These are phyloP conservation scores for Heliothis virescens DNA, from an alignment of 1,140 invertebrate genomes.

Conservation along the genomic window DNA sequence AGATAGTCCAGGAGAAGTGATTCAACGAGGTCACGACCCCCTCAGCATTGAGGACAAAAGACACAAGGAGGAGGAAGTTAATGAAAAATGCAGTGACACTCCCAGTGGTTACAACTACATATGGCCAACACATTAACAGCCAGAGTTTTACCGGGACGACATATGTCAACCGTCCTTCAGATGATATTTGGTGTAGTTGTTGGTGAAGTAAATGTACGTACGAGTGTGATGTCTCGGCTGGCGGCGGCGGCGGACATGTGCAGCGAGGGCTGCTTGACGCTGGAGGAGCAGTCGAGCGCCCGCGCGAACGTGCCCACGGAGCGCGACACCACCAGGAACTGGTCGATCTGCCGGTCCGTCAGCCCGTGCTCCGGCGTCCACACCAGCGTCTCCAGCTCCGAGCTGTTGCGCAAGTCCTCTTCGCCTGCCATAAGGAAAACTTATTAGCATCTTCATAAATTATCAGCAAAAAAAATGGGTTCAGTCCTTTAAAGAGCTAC, in stretches of 20 bases:
- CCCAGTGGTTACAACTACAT: too few species aligned
- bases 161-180: too few species aligned
- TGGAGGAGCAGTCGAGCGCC: conserved; percentile 98
- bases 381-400: conserved; percentile 95
- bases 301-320: conserved; percentile 99
- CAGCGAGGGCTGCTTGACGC: conserved; percentile 98
- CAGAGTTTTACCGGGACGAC: too few species aligned
- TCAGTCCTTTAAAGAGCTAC: too few species aligned
- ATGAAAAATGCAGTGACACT: too few species aligned
- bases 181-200: too few species aligned
- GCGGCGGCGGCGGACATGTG: conserved; percentile 99
- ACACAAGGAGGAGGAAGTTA: too few species aligned
- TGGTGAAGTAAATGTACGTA: conserved; percentile 66
- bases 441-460: not conserved
- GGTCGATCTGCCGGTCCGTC: conserved; percentile 98
- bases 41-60: too few species aligned
- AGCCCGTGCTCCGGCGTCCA: conserved; percentile 97
- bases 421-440: conserved; percentile 85
- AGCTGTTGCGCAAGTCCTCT: conserved; percentile 91
- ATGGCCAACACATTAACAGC: too few species aligned
- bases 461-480: too few species aligned
- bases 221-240: conserved; percentile 98
- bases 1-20: too few species aligned
- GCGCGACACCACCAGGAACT: conserved; percentile 98
- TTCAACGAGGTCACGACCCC: too few species aligned